These are phyloP conservation scores for Rostratula benghalensis DNA, from an alignment of 2,113 vertebrate genomes.

Conservation along the genomic window DNA sequence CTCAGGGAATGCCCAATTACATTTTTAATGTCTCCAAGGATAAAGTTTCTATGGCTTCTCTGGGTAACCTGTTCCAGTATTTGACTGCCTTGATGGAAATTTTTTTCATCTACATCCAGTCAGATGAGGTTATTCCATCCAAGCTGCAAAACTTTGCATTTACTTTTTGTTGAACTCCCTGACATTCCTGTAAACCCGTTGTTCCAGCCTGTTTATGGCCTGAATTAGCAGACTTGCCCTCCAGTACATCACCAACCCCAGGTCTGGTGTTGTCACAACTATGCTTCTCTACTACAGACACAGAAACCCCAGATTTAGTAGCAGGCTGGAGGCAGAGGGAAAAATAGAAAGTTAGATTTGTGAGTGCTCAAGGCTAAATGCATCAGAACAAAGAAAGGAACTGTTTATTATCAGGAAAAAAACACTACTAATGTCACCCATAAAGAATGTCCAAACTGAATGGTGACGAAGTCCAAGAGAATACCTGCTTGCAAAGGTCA, in stretches of 20 bases:
- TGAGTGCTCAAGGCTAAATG: neutral
- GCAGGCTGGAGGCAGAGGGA: neutral
- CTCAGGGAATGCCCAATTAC: neutral
- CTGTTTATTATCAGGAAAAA: neutral
- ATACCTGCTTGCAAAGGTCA: neutral
- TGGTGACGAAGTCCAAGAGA: neutral
- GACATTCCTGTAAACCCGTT: neutral
- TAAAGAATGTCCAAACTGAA: neutral
- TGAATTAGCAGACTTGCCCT: neutral
- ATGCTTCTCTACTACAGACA: neutral
- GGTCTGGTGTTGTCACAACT: neutral
- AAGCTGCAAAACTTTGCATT: neutral
- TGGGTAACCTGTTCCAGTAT: neutral
- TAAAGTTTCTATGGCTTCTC: neutral
- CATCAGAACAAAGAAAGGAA: neutral
- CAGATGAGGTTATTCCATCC: neutral
- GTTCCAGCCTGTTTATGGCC: neutral
- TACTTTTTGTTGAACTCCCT: neutral
- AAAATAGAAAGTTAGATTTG: neutral
- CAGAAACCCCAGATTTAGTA: neutral
- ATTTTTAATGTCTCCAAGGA: neutral
- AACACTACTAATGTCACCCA: neutral
- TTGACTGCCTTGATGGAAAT: neutral
- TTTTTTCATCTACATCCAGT: neutral
- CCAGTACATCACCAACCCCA: rapidly evolving